Percentiles rank a stretch among this genome's conserved stretches.
These are phyloP conservation scores for Agelastica alni DNA, from an alignment of 2,888 invertebrate genomes.

Conservation along the genomic window DNA sequence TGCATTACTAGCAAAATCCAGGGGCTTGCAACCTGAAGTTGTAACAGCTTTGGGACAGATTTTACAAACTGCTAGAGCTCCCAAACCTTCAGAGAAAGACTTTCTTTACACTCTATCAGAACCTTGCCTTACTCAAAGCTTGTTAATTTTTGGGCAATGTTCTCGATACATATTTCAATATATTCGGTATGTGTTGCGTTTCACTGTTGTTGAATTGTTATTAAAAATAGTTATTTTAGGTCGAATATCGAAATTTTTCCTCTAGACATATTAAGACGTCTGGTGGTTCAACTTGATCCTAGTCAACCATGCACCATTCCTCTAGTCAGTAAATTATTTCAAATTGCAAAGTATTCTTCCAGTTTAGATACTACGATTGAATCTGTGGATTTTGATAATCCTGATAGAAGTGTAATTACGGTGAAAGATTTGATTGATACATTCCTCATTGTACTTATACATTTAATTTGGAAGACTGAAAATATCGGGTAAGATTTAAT, in stretches of 20 bases:
- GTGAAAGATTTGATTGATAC: conserved; percentile 60
- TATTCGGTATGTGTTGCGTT: conserved; percentile 31
- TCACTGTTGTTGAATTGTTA: neutral
- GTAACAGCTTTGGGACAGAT: conserved; percentile 62
- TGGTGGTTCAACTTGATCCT: conserved; percentile 65
- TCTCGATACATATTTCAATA: conserved; percentile 50
- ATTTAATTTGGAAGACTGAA: conserved; percentile 54
- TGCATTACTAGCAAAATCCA: conserved; percentile 55
- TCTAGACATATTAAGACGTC: conserved; percentile 53
- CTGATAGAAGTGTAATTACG: conserved; percentile 43
- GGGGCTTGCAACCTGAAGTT: conserved; percentile 63
- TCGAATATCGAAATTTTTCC: conserved; percentile 48
- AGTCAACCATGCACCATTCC: conserved; percentile 62
- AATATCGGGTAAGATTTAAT: conserved; percentile 41
- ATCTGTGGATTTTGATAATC: conserved; percentile 55
- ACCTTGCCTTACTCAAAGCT: conserved; percentile 52
- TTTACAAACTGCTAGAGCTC: conserved; percentile 49
- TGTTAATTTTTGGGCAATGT: conserved; percentile 49
- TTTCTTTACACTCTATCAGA: conserved; percentile 53
- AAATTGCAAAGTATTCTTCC: conserved; percentile 50
- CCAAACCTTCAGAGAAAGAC: conserved; percentile 46
- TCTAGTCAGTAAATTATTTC: conserved; percentile 52
- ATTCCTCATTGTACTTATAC: conserved; percentile 58
- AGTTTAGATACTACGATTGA: conserved; percentile 60
- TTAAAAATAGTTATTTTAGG: conserved; percentile 22